A percentile compares a stretch with the other conserved stretches of the same genome.
phyloP scores from a whole-genome alignment of 2,797 vertebrate species.

The Vipera latastei region DNA sequence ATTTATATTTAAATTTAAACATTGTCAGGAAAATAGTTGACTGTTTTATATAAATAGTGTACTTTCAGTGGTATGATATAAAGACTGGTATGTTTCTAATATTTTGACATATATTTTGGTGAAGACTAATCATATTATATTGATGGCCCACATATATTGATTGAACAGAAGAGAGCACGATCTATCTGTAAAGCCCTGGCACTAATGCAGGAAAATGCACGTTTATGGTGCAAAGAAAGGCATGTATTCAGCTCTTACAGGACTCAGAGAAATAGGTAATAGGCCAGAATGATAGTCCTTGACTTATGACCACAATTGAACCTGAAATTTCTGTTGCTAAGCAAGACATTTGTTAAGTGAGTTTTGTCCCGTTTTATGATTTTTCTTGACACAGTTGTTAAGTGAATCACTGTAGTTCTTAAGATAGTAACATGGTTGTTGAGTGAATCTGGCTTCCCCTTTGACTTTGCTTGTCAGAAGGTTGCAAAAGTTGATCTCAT shows the following conservation, averaged over 20 bases:
- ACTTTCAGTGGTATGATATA: background rate
- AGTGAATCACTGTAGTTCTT: background rate
- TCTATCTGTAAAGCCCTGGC: background rate
- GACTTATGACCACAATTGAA: background rate
- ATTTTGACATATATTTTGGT: background rate
- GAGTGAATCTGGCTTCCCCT: background rate
- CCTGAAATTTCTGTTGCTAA: background rate
- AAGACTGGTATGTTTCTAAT: no score
- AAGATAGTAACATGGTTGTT: background rate
- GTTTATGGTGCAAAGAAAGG: background rate
- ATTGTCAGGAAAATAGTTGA: background rate
- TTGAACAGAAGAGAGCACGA: background rate
- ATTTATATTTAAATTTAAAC: no score
- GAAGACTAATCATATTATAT: background rate
- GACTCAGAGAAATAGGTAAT: background rate
- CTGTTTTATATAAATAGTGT: background rate
- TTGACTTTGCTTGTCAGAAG: background rate
- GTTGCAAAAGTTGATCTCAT: background rate
- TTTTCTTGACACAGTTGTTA: background rate
- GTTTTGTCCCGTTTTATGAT: background rate
- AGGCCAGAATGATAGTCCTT: background rate
- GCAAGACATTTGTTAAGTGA: background rate
- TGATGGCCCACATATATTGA: background rate
- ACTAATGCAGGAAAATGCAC: background rate
- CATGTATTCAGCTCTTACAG: background rate